Evolutionary conservation across 2,888 invertebrate genomes (phyloP).

Genomic region (Maniola hyperantus): DNA sequence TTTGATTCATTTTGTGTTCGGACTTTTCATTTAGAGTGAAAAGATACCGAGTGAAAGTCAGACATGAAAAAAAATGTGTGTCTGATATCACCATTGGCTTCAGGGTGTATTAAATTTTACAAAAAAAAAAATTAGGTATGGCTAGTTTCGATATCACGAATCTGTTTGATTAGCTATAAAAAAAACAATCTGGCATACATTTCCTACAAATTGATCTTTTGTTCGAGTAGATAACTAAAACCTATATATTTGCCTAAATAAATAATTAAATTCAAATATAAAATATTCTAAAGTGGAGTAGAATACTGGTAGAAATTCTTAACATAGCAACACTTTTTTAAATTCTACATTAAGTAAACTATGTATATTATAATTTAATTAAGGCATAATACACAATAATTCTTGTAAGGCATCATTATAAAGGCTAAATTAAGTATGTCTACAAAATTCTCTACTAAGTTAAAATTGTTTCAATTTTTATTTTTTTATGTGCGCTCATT

Average conservation of each 20-base stretch:
- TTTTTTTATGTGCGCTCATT: no score
- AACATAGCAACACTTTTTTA: conserved; percentile 1
- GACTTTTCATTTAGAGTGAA: no score
- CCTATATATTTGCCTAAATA: not conserved
- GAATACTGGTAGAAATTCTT: conserved; percentile 19
- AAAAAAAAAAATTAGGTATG: not conserved
- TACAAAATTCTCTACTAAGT: not conserved
- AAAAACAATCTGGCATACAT: not conserved
- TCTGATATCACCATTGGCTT: no score
- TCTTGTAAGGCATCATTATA: conserved; percentile 2
- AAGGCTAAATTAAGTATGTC: not conserved
- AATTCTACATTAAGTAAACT: conserved; percentile 4
- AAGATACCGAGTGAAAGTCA: no score
- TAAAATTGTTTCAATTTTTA: not conserved
- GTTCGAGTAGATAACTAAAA: not conserved
- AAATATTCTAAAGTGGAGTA: conserved; percentile 14
- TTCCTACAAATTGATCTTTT: not conserved
- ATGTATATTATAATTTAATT: not conserved
- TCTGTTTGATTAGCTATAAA: not conserved
- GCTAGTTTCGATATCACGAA: conserved; percentile 3
- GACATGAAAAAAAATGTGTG: no score
- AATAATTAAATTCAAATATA: conserved; percentile 3
- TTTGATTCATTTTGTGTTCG: no score
- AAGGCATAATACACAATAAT: not conserved
- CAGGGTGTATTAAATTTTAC: not conserved